These are phyloP conservation scores for Drosophila elegans DNA, from an alignment of 1,140 invertebrate genomes.

Conservation along the genomic window DNA sequence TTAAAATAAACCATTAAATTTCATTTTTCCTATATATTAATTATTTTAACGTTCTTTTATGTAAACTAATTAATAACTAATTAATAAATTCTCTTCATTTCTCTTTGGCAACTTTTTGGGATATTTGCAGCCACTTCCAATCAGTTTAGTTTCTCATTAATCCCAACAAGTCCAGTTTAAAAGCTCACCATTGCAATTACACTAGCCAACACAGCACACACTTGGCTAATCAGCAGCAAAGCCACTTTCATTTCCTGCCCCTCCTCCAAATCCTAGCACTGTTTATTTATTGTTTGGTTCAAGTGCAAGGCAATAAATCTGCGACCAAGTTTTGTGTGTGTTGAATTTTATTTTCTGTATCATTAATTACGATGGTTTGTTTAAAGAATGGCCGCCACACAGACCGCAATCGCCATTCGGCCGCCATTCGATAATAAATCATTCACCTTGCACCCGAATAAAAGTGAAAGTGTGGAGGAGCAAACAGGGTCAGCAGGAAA, in stretches of 20 bases:
- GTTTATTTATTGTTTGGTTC: slow-evolving; percentile 51
- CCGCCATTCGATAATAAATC: slow-evolving; percentile 60
- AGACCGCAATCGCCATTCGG: slow-evolving; percentile 30
- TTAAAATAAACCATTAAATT: too few species aligned
- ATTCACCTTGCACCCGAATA: slow-evolving; percentile 52
- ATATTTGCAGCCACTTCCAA: not conserved
- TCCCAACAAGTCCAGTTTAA: slow-evolving; percentile 4
- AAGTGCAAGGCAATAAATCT: slow-evolving; percentile 56
- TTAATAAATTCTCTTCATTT: too few species aligned
- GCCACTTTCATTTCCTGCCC: slow-evolving; percentile 9
- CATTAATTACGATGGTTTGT: slow-evolving; percentile 52
- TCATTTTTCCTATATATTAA: too few species aligned
- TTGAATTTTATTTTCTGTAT: slow-evolving; percentile 56
- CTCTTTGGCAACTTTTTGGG: not conserved
- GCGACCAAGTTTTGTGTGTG: slow-evolving; percentile 47
- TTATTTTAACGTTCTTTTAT: too few species aligned
- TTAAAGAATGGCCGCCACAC: slow-evolving; percentile 34
- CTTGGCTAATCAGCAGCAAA: slow-evolving; percentile 33
- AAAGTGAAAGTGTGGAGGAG: slow-evolving; percentile 39
- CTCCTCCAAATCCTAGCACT: slow-evolving; percentile 8
- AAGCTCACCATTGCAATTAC: slow-evolving; percentile 20
- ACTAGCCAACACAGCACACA: slow-evolving; percentile 21
- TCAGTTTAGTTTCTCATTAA: slow-evolving; percentile 15
- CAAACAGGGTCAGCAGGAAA: slow-evolving; percentile 20
- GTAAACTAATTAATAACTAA: too few species aligned